Percentiles rank a stretch among this genome's conserved stretches.
These are phyloP conservation scores for Habroteleia sp. DNA, from an alignment of 2,888 invertebrate species.

Conservation along the genomic window DNA sequence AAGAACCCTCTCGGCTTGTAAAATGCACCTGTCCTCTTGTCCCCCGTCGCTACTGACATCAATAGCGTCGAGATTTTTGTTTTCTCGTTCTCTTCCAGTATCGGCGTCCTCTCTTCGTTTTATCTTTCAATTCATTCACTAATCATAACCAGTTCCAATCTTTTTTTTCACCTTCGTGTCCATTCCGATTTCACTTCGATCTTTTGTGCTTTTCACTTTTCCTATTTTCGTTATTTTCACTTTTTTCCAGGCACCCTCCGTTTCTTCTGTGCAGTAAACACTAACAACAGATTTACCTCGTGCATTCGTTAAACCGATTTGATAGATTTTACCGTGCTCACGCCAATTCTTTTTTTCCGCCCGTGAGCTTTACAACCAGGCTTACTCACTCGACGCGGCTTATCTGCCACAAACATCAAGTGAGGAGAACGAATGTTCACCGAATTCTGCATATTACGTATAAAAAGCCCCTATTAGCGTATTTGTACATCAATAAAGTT, in stretches of 20 bases:
- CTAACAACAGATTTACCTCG: constrained; percentile 75
- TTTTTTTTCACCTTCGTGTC: constrained; percentile 58
- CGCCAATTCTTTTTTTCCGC: constrained; percentile 68
- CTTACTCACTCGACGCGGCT: constrained; percentile 59
- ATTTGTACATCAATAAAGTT: constrained; percentile 26
- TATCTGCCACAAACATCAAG: constrained; percentile 56
- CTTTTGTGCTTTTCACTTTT: constrained; percentile 43
- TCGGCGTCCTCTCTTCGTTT: constrained; percentile 20
- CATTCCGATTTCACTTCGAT: constrained; percentile 29
- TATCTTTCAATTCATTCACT: constrained; percentile 44
- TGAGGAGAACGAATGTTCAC: constrained; percentile 26
- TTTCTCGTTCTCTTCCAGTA: constrained; percentile 24
- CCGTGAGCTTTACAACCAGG: constrained; percentile 59
- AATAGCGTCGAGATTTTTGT: constrained; percentile 52
- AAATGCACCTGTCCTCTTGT: constrained; percentile 75
- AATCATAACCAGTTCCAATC: constrained; percentile 52
- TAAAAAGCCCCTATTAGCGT: constrained; percentile 33
- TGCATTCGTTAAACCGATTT: constrained; percentile 79
- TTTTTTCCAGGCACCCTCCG: constrained; percentile 36
- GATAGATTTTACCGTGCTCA: constrained; percentile 78
- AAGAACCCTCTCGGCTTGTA: constrained; percentile 70
- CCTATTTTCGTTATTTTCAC: constrained; percentile 36
- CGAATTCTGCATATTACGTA: constrained; percentile 28
- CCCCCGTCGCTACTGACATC: constrained; percentile 52
- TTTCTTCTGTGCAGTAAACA: constrained; percentile 66